A percentile compares a stretch with the other conserved stretches of the same genome.
Conservation (phyloP, 2,113 vertebrate genomes). For the Pelvicachromis taeniatus region DNA sequence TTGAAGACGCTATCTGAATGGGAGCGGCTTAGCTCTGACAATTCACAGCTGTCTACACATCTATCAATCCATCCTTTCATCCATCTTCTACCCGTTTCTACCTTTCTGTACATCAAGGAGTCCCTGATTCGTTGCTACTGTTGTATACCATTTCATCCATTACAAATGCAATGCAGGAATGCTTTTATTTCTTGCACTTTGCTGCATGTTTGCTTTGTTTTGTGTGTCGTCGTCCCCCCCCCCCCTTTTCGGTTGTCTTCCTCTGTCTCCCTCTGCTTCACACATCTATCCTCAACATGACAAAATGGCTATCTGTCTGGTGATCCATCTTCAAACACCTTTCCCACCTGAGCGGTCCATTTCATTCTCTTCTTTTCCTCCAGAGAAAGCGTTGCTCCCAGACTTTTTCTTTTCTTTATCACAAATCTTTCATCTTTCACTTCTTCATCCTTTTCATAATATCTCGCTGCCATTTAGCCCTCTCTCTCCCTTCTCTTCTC, state of each 20-base stretch:
- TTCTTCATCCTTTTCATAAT: slow-evolving; percentile 24
- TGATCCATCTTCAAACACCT: slow-evolving; percentile 44
- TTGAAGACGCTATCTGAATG: slow-evolving; percentile 58
- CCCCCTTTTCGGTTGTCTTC: background rate
- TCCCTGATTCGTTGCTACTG: background rate
- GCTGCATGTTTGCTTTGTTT: background rate
- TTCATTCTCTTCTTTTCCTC: slow-evolving; percentile 9
- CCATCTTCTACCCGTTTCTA: slow-evolving; percentile 41
- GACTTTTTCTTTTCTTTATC: background rate
- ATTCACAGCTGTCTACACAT: slow-evolving; percentile 45
- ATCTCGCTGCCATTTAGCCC: slow-evolving; percentile 4
- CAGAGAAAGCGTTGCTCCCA: slow-evolving; percentile 9
- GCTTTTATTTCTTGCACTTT: background rate
- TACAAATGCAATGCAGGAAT: background rate
- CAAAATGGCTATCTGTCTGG: slow-evolving; percentile 39
- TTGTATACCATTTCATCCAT: background rate
- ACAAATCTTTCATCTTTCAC: slow-evolving; percentile 26
- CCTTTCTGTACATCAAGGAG: background rate
- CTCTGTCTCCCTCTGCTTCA: slow-evolving; percentile 48
- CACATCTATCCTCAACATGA: slow-evolving; percentile 31
- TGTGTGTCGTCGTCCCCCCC: background rate
- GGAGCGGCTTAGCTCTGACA: slow-evolving; percentile 35
- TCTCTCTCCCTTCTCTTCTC: background rate
- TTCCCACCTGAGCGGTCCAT: slow-evolving; percentile 22
- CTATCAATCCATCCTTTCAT: slow-evolving; percentile 42